Base-by-base conservation (phyloP, 1,140 invertebrate genomes). In the Nasonia giraulti region DNA sequence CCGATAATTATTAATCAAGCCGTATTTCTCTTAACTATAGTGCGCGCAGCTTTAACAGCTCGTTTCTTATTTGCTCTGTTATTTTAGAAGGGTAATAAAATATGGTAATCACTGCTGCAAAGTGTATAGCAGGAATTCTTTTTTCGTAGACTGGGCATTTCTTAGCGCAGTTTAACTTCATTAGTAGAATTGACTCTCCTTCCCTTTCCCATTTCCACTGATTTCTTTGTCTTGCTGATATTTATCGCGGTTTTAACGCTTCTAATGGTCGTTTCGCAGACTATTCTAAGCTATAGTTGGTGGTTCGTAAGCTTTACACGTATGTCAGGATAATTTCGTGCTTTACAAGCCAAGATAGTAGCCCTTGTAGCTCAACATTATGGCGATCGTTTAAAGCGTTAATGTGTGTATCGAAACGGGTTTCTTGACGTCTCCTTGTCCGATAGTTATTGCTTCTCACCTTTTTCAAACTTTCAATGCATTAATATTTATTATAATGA, bases 191-290 rank as follows among this genome's bases (percentile, higher is more conserved):
- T 20, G 55, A n/a, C 55, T 62, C 7, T 62, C 55, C 55, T 62
- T 50, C 68, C 44, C 23, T 23, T 82, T 74, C 31, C 47, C 27
- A 31, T 17, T 33, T 33, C 66, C 47, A n/a, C 55, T 62, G 17
- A 62, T 62, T 62, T n/a, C 20, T 80, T 80, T 80, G 11, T 40
- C 20, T 12, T 20, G 14, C 33, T 50, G 73, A 75, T 82, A 76
- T 76, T 82, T 82, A 82, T 76, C 73, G 73, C 11, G 33, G 68
- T n/a, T 82, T 75, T 66, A 76, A 71, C 81, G 40, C 33, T 82
- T 50, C 62, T 82, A 82, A 82, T 44, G 44, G 33, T 33, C 55
- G 50, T 76, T 66, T 33, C 73, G 81, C 27, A 33, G 55, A n/a
- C 50, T 82, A 76, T 76, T 75, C 81, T 40, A 40, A 66, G 50